These are phyloP conservation scores for Eumaeus atala DNA, from an alignment of 1,140 invertebrate species.

Conservation along the genomic window DNA sequence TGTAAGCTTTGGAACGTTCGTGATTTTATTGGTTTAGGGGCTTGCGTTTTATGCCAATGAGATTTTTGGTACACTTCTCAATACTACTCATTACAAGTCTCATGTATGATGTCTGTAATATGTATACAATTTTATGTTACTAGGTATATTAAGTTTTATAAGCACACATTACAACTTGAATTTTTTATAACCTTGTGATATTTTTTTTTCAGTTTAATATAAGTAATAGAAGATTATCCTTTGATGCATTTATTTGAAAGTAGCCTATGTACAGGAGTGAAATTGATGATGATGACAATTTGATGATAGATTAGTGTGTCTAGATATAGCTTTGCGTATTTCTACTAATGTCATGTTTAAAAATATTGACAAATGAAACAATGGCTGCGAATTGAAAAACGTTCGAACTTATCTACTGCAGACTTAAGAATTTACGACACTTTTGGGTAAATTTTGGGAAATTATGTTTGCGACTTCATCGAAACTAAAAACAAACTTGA, in stretches of 20 bases:
- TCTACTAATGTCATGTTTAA: too few species aligned
- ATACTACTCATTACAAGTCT: constrained; percentile 6
- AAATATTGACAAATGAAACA: background rate
- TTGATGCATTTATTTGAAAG: too few species aligned
- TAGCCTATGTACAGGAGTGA: too few species aligned
- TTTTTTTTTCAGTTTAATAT: too few species aligned
- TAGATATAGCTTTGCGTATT: too few species aligned
- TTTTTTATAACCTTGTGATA: too few species aligned
- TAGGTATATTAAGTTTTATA: background rate
- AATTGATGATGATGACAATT: too few species aligned
- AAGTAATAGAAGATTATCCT: too few species aligned
- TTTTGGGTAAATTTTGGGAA: constrained; percentile 27
- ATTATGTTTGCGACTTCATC: constrained; percentile 27
- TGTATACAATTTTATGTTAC: background rate
- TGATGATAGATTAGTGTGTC: too few species aligned
- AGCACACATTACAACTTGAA: too few species aligned
- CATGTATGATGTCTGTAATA: background rate
- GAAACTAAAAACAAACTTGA: constrained; percentile 29
- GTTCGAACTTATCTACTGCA: background rate
- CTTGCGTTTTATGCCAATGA: constrained; percentile 30
- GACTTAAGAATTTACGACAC: constrained; percentile 20
- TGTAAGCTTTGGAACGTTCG: constrained; percentile 31
- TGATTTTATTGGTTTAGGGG: constrained; percentile 28
- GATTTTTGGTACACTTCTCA: constrained; percentile 12
- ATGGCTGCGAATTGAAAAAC: constrained; percentile 10